Evolutionary conservation across 2,888 invertebrate species (phyloP), one percentile per base, ranked within the genome.

Genomic region (Erebia ligea): DNA sequence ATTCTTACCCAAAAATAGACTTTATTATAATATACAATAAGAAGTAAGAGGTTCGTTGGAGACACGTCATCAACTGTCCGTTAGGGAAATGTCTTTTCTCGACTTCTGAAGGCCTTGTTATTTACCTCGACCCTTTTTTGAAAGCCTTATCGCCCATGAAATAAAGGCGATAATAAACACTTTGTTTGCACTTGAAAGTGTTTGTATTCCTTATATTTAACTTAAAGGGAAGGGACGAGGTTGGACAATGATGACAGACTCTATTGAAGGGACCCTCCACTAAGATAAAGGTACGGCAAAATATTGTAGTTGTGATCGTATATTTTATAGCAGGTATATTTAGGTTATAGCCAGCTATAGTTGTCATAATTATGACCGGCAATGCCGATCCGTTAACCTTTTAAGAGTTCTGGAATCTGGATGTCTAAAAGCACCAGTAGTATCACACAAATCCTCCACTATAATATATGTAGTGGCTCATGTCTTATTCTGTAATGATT

Each of bases 11-110:
- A n/a, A 66, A 68, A 72, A 45, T 66, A 42, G 13, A 21, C 70
- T 67, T 61, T 68, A 68, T 19, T 42, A 6, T 42, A 45, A 62
- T 6, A 62, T 6, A 68, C 15, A 70, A 68, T 70, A 73, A 25
- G 70, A 70, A 1, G 8, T 52, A 42, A 9, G n/a, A 52, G 25
- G 17, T 57, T 15, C 34, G 59, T 58, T 52, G 19, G 54, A 67
- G 13, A 68, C 70, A 64, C 67, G 56, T 72, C 69, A 61, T 67
- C 59, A 70, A 59, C 59, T 65, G 70, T 70, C 67, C 65, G 59
- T 65, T 72, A 72, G 67, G 52, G 61, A 63, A 69, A 72, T 69
- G 52, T 64, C 57, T 58, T 64, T 64, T 64, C 56, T 45, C 25
- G 25, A 67, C 63, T 21, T 13, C 58, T 40, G 13, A 52, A 63